Evolutionary conservation across 2,113 vertebrate genomes (phyloP), one percentile per base, ranked within the genome.

Genomic region (Dicentrarchus labrax): DNA sequence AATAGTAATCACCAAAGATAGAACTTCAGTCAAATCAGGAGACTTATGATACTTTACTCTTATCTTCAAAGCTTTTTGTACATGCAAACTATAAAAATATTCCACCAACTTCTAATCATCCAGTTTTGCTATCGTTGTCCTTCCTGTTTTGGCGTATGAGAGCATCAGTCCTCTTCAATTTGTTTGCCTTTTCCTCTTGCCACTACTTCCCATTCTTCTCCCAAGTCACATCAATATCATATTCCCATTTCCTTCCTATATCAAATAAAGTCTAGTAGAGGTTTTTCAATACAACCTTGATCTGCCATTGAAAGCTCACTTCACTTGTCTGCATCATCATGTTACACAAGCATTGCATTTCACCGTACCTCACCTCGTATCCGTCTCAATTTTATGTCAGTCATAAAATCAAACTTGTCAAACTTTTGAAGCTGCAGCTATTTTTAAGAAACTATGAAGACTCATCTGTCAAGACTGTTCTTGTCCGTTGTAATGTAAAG

Each of bases 211-310:
- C 30, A 60, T 83, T 81, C 50, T 57, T 69, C 59, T 72, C 50
- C 17, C 38, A 66, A 54, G 69, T 76, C 70, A 51, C 67, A 74
- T 83, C 48, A 70, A 76, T 88, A 88, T 86, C 87, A 82, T 39
- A 61, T 89, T 84, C n/a, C 79, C 59, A 38, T 39, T 83, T 88
- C 67, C 85, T 83, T 74, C 59, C 61, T 75, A 79, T 85, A 87
- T 89, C 84, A 87, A 87, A 91, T 91, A 76, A 78, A 86, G 81
- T 67, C 65, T 70, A 72, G 59, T 70, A 38, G 9, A 77, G 71
- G 1, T 51, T 72, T 81, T 83, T 73, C 82, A 57, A 80, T 36
- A 41, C 78, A 71, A 78, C 72, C 84, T 87, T 88, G 66, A 87
- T 82, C 60, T 87, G 50, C 68, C 78, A 73, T 84, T 89, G 80